Evolutionary conservation across 2,797 vertebrate species (phyloP).

Genomic region (Spinus olivaceus): DNA sequence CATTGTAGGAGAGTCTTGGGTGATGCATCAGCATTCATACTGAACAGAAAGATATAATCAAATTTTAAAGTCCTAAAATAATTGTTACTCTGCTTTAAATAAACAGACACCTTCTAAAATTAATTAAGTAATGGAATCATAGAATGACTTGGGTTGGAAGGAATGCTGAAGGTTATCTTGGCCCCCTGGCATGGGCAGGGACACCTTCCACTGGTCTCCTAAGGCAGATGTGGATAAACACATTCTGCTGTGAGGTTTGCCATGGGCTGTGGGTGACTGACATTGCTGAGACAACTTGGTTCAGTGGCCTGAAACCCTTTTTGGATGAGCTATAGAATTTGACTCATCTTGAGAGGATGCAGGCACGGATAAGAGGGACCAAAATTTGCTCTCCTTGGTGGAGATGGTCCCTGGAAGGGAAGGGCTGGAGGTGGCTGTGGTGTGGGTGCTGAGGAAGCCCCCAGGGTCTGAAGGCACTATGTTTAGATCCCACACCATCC

Average conservation of each 20-base stretch:
- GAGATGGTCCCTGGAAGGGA: rapidly evolving
- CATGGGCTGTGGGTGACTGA: not conserved
- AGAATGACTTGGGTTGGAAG: not conserved
- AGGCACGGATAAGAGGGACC: not conserved
- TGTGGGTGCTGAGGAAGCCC: not conserved
- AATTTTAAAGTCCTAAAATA: not conserved
- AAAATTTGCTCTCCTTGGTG: not conserved
- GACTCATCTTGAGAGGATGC: not conserved
- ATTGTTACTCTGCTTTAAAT: not conserved
- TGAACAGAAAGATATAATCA: not conserved
- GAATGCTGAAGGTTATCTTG: not conserved
- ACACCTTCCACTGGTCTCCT: not conserved
- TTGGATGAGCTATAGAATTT: not conserved
- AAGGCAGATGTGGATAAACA: not conserved
- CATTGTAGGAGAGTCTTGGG: not conserved
- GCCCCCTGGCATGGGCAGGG: not conserved
- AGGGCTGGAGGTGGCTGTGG: not conserved
- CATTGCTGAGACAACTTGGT: not conserved
- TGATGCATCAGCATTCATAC: not conserved
- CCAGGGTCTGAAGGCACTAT: not conserved
- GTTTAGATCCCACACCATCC: not conserved
- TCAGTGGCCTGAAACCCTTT: not conserved
- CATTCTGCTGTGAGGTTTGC: not conserved
- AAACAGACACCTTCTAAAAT: not conserved
- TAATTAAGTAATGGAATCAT: not conserved